A percentile compares a stretch with the other conserved stretches of the same genome.
Evolutionary conservation across 1,140 invertebrate species (phyloP).

Genomic region (Neodiprion virginianus): DNA sequence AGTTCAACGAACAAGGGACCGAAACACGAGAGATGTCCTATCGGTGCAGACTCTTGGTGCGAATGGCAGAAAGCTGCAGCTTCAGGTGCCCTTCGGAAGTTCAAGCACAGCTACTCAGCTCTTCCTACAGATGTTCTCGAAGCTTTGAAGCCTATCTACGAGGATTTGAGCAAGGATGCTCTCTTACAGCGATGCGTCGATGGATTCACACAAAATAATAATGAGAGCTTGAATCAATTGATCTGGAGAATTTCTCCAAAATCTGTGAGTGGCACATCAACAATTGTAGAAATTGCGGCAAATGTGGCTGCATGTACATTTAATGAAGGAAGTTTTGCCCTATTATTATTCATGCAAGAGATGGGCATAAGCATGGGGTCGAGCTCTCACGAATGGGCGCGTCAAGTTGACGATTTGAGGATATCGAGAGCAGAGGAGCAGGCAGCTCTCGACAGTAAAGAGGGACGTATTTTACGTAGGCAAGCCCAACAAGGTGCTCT

Average conservation of each 20-base stretch:
- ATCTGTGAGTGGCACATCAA: slow-evolving; percentile 16
- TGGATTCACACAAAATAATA: slow-evolving; percentile 20
- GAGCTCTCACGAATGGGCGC: too few relatives aligned
- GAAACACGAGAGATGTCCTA: slow-evolving; percentile 35
- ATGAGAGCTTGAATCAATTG: slow-evolving; percentile 16
- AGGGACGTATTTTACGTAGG: too few relatives aligned
- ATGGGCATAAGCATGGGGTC: slow-evolving; percentile 20
- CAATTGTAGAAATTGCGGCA: slow-evolving; percentile 21
- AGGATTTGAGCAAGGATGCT: slow-evolving; percentile 13
- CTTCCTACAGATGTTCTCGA: slow-evolving; percentile 28
- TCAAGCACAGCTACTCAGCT: neutral
- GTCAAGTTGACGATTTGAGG: slow-evolving; percentile 4
- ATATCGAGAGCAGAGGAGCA: neutral
- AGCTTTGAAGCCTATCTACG: slow-evolving; percentile 28
- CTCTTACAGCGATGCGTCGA: slow-evolving; percentile 21
- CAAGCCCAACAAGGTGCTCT: too few relatives aligned
- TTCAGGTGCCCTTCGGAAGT: slow-evolving; percentile 25
- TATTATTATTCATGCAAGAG: slow-evolving; percentile 31
- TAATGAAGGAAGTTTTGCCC: slow-evolving; percentile 30
- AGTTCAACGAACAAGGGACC: slow-evolving; percentile 37
- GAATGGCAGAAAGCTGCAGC: slow-evolving; percentile 23
- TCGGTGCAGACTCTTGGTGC: slow-evolving; percentile 29
- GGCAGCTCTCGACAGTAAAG: neutral
- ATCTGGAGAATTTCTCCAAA: slow-evolving; percentile 26
- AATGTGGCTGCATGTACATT: slow-evolving; percentile 16